Evolutionary conservation across 2,797 vertebrate species (phyloP).

Genomic region (Coregonus ussuriensis): DNA sequence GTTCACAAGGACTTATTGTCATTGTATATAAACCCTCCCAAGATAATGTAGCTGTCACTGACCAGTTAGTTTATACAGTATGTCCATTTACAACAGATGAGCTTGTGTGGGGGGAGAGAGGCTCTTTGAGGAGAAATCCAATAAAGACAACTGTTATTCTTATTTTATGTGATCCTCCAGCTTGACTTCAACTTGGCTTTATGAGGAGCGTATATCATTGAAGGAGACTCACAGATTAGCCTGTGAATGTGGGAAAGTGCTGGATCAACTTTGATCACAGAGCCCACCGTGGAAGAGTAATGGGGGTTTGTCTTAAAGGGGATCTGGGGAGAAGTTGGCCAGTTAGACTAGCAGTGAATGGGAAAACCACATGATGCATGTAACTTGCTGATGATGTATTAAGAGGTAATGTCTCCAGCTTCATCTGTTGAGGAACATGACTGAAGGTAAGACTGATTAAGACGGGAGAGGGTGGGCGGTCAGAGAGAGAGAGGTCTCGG

Average conservation of each 20-base stretch:
- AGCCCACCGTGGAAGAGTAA: neutral
- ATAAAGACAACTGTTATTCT: neutral
- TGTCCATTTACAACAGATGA: neutral
- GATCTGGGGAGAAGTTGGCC: neutral
- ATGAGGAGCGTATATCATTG: neutral
- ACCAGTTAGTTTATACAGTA: neutral
- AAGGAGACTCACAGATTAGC: neutral
- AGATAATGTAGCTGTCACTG: slow-evolving; percentile 8
- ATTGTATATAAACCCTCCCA: neutral
- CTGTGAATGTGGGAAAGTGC: neutral
- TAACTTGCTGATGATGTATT: slow-evolving; percentile 28
- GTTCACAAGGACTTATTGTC: neutral
- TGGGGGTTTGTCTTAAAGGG: too few relatives aligned
- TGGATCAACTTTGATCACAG: neutral
- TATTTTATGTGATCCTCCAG: neutral
- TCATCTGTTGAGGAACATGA: neutral
- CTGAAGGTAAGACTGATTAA: neutral
- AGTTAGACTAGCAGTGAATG: neutral
- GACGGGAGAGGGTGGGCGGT: neutral
- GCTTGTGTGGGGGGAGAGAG: neutral
- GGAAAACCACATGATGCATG: slow-evolving; percentile 18
- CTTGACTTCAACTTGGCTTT: neutral
- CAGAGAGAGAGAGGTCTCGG: neutral
- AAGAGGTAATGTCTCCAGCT: neutral
- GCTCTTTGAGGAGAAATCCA: neutral